Percentiles rank a stretch among this genome's conserved stretches.
Evolutionary conservation across 2,113 vertebrate species (phyloP).

Genomic region (Asarcornis scutulata): DNA sequence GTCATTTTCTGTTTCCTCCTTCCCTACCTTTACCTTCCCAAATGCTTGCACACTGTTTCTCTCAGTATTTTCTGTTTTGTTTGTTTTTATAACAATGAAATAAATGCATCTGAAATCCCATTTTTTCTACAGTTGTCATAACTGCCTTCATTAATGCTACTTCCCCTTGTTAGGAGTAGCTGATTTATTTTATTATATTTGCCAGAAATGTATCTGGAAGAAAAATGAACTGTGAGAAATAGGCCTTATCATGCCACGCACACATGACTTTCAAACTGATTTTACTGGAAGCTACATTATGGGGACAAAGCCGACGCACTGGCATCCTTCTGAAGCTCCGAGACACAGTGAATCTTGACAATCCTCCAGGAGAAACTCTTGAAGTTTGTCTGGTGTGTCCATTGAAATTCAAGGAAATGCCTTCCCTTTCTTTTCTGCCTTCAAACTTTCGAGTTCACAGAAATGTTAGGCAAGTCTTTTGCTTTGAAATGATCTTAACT

Average conservation of each 20-base stretch:
- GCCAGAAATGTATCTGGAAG: conserved; percentile 14
- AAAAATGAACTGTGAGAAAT: conserved; percentile 21
- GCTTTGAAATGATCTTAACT: neutral
- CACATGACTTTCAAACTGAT: neutral
- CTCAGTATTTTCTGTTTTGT: neutral
- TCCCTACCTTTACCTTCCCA: neutral
- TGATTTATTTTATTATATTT: conserved; percentile 51
- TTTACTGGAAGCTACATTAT: conserved; percentile 53
- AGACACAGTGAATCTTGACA: conserved; percentile 11
- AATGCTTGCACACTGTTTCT: neutral
- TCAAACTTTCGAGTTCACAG: neutral
- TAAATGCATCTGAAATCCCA: neutral
- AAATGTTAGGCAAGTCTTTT: neutral
- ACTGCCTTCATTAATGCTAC: conserved; percentile 22
- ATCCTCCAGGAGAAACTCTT: conserved; percentile 18
- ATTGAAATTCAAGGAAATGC: conserved; percentile 30
- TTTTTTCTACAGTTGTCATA: neutral
- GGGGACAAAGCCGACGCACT: neutral
- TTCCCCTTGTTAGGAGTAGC: neutral
- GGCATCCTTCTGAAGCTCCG: conserved; percentile 15
- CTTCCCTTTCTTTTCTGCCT: neutral
- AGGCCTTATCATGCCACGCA: conserved; percentile 11
- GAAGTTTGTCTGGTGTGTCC: neutral
- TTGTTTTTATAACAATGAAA: neutral
- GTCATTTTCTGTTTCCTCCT: neutral